Percentiles rank a stretch among this genome's conserved stretches.
These are phyloP conservation scores for Galaxias olidus DNA, from an alignment of 2,797 vertebrate species.

Conservation along the genomic window DNA sequence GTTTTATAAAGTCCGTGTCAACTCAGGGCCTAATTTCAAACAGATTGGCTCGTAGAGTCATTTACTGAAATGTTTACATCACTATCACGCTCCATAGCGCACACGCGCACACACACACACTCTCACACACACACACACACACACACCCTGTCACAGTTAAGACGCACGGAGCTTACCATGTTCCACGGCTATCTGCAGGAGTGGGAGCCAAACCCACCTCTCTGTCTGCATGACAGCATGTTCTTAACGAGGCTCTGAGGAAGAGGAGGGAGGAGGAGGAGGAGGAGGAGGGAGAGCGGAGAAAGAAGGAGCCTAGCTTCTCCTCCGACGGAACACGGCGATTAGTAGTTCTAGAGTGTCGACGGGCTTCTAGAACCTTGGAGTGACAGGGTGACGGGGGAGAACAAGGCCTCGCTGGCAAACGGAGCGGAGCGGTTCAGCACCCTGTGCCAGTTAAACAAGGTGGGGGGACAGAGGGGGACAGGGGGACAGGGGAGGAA, in stretches of 20 bases:
- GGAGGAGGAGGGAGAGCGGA: conserved; percentile 8
- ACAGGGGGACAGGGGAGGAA: too few relatives aligned
- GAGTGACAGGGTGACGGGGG: conserved; percentile 34
- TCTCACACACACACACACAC: not conserved
- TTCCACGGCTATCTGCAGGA: too few relatives aligned
- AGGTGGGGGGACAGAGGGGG: too few relatives aligned
- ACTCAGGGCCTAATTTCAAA: conserved; percentile 58
- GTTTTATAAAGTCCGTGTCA: conserved; percentile 66
- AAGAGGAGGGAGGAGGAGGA: too few relatives aligned
- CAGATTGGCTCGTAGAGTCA: conserved; percentile 62
- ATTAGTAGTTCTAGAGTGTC: conserved; percentile 21
- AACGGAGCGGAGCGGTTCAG: too few relatives aligned
- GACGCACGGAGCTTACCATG: conserved; percentile 30
- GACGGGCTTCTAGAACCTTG: conserved; percentile 22
- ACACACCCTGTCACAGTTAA: conserved; percentile 42
- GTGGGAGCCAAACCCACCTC: conserved; percentile 46
- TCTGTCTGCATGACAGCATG: conserved; percentile 42
- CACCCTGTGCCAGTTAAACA: too few relatives aligned
- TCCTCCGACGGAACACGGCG: conserved; percentile 12
- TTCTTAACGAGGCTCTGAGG: conserved; percentile 31
- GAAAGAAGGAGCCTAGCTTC: conserved; percentile 3
- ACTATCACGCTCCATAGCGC: conserved; percentile 42
- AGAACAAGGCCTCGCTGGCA: too few relatives aligned
- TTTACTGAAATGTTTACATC: conserved; percentile 70
- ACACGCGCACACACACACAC: not conserved